Evolutionary conservation across 2,888 invertebrate genomes (phyloP), one percentile per base, ranked within the genome.

Genomic region (Drosophila parthenogenetica): DNA sequence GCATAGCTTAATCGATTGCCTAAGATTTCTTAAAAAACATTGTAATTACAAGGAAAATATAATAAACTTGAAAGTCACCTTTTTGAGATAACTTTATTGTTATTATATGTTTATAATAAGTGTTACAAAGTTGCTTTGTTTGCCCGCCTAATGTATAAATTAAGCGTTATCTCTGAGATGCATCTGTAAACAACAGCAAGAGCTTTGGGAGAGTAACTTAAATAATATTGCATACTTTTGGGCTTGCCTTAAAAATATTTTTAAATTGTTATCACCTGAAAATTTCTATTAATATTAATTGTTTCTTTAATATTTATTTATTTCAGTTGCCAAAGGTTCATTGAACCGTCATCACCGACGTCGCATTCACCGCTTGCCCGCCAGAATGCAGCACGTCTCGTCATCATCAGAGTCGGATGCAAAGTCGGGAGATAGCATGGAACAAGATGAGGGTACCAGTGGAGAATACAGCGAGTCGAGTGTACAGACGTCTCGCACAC

Each of bases 291-390:
- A 5, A 32, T 22, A n/a, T 7, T 43, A 17, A 29, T 16, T 37
- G 14, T 43, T 60, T 40, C 22, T 10, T 49, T 67, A 3, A 7
- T 14, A 48, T 48, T 59, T 17, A 35, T 88, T 83, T n/a, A 37
- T 88, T 83, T 14, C 79, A 90, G 90, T 79, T 74, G 68, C 77
- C 57, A 81, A 81, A 49, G 76, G 87, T 63, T 79, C 86, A n/a
- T 29, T 67, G 64, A 85, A 68, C 72, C 55, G 67, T 63, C 77
- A 73, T 13, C 59, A 70, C 17, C 64, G 63, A 5, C 71, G 74
- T 4, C 83, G 74, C 22, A 43, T 57, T 5, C 5, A 14, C 8
- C 50, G 69, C 4, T 16, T 72, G 50, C 45, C 69, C 5, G 40
- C 55, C 5, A 59, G 66, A 49, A 43, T 60, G 51, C 43, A 55